Conservation (phyloP, 2,888 invertebrate species). For the Tanypteryx hageni region DNA sequence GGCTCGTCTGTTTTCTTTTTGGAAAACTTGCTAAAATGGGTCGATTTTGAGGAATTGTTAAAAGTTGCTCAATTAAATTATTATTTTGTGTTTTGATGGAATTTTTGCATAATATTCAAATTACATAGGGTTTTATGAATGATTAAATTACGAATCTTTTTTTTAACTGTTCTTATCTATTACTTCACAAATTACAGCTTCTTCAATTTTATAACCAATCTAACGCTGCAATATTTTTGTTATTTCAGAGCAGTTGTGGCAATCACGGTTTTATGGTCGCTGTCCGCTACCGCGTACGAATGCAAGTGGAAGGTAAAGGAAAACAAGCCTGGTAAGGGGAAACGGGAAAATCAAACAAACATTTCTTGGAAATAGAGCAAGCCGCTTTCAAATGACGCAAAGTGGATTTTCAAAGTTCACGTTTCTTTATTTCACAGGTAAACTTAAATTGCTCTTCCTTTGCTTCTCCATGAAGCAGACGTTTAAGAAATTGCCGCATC, state of each 20-base stretch:
- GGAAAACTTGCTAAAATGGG: too few relatives aligned
- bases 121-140: too few relatives aligned
- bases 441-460: constrained; percentile 73
- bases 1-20: too few relatives aligned
- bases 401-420: background rate
- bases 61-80: too few relatives aligned
- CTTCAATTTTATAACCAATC: background rate
- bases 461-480: constrained; percentile 82
- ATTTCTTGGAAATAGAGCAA: background rate
- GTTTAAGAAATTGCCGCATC: constrained; percentile 77
- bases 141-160: too few relatives aligned
- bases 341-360: background rate
- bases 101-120: too few relatives aligned
- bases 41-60: too few relatives aligned
- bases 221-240: constrained; percentile 49
- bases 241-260: constrained; percentile 72
- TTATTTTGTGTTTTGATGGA: too few relatives aligned
- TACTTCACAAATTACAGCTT: background rate
- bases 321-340: background rate
- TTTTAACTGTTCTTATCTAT: too few relatives aligned
- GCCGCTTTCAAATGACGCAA: background rate
- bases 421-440: background rate
- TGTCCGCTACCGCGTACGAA: constrained; percentile 72
- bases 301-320: constrained; percentile 67
- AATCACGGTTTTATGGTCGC: constrained; percentile 70